phyloP scores from a whole-genome alignment of 2,113 vertebrate species.

The Calcarius ornatus region DNA sequence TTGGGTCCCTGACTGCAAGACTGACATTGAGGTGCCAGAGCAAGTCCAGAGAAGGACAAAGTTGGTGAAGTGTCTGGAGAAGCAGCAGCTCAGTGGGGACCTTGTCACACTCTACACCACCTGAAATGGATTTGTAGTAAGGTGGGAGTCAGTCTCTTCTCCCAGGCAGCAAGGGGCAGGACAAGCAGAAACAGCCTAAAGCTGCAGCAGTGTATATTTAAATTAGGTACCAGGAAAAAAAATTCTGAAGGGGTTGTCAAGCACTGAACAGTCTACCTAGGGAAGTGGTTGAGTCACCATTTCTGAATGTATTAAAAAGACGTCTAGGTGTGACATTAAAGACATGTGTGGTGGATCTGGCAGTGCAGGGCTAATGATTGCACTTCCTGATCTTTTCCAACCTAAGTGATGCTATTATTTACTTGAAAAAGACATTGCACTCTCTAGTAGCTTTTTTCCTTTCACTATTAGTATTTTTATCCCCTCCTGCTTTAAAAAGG shows the following conservation, averaged over 20 bases:
- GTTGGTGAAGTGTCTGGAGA: background rate
- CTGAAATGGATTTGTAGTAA: background rate
- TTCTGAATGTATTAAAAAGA: background rate
- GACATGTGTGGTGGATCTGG: background rate
- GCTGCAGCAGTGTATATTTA: background rate
- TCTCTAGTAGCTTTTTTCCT: background rate
- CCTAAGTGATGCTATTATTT: background rate
- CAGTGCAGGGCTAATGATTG: background rate
- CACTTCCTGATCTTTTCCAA: background rate
- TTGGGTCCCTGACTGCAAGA: background rate
- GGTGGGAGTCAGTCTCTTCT: rapidly evolving
- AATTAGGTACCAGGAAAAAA: background rate
- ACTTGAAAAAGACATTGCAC: background rate
- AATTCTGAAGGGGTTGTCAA: background rate
- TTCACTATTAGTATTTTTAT: background rate
- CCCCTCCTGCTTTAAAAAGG: background rate
- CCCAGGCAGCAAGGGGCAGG: background rate
- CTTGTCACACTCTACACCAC: background rate
- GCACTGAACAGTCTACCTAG: background rate
- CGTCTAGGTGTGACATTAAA: background rate
- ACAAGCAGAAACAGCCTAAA: background rate
- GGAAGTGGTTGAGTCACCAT: background rate
- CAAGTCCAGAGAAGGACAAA: background rate
- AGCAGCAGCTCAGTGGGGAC: background rate
- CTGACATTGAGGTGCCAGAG: background rate